phyloP scores from a whole-genome alignment of 2,113 vertebrate genomes.

The Gopherus flavomarginatus region DNA sequence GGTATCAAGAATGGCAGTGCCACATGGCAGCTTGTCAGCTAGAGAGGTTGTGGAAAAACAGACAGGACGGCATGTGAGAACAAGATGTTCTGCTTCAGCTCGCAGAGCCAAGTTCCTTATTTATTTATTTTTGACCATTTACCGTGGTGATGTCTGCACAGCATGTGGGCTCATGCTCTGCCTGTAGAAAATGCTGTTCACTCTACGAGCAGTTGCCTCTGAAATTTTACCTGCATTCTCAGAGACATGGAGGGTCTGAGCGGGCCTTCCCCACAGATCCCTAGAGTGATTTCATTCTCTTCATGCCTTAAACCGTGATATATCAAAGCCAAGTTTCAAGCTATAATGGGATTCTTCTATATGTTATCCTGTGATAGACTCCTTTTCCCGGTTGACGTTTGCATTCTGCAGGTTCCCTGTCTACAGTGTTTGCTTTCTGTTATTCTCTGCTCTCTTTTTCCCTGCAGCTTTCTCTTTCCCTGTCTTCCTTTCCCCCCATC shows the following conservation, averaged over 20 bases:
- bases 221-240: background rate
- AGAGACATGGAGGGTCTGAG: background rate
- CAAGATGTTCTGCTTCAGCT: conserved; percentile 49
- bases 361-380: background rate
- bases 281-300: accelerated
- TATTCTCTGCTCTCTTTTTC: background rate
- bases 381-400: background rate
- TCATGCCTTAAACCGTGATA: background rate
- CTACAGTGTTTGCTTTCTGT: background rate
- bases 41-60: background rate
- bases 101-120: background rate
- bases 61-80: background rate
- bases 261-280: background rate
- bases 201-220: conserved; percentile 17
- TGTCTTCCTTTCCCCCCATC: background rate
- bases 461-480: background rate
- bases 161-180: background rate
- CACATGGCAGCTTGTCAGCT: conserved; percentile 10
- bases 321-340: background rate
- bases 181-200: background rate
- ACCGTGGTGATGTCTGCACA: background rate
- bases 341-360: background rate
- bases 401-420: background rate
- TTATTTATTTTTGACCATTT: background rate
- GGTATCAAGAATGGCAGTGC: accelerated